Percentiles rank a stretch among this genome's conserved stretches.
These are phyloP conservation scores for Ormyrus rosae DNA, from an alignment of 2,888 invertebrate species.

Conservation along the genomic window DNA sequence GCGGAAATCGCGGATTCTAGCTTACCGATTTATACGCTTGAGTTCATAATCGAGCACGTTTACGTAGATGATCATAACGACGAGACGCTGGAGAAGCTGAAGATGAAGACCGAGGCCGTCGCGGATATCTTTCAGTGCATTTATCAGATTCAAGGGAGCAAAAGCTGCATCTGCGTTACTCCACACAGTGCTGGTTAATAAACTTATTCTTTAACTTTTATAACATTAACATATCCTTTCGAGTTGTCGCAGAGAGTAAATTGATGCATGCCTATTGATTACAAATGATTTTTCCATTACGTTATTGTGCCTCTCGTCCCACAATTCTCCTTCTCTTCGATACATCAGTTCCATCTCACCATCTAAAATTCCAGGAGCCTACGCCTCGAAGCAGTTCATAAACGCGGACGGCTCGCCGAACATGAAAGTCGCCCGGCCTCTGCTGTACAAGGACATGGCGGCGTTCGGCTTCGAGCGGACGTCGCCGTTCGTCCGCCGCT, in stretches of 20 bases:
- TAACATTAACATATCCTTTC: background rate
- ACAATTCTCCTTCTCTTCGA: too few species aligned
- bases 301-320: too few species aligned
- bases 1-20: constrained; percentile 6
- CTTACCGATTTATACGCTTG: constrained; percentile 12
- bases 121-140: constrained; percentile 6
- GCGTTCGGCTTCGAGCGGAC: constrained; percentile 1
- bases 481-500: background rate
- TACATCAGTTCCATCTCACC: too few species aligned
- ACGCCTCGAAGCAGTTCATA: constrained; percentile 25
- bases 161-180: constrained; percentile 28
- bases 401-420: background rate
- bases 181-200: constrained; percentile 16
- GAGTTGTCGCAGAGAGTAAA: background rate
- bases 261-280: background rate
- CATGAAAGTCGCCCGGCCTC: constrained; percentile 2
- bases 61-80: background rate
- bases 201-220: background rate
- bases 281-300: too few species aligned
- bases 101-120: background rate
- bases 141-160: background rate
- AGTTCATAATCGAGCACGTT: constrained; percentile 18
- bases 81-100: background rate
- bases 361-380: constrained; percentile 8
- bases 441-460: constrained; percentile 22